Conservation (phyloP, 1,140 invertebrate genomes). For the Bombus impatiens region DNA sequence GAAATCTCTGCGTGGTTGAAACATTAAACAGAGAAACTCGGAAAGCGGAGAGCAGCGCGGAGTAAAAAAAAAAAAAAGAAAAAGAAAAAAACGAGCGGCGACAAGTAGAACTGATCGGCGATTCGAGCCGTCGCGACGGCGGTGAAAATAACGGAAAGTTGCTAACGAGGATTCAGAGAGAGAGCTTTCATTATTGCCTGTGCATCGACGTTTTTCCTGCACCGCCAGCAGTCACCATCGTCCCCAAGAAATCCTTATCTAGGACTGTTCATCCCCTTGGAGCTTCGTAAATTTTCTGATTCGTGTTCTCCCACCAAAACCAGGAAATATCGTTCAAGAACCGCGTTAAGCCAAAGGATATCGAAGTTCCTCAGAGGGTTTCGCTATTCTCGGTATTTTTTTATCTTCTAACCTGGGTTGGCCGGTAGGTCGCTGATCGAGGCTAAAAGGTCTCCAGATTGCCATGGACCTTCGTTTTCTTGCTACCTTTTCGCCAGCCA, state of each 20-base stretch:
- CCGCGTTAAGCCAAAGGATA: background rate
- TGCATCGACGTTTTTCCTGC: constrained; percentile 8
- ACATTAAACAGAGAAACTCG: background rate
- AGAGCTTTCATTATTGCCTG: constrained; percentile 33
- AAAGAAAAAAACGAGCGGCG: no score
- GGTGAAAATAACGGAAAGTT: constrained; percentile 30
- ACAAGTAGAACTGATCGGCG: background rate
- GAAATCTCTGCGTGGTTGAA: background rate
- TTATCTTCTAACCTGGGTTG: background rate
- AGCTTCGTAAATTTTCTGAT: constrained; percentile 63
- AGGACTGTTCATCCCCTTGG: constrained; percentile 42
- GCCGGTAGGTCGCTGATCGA: background rate
- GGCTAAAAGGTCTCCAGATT: constrained; percentile 24
- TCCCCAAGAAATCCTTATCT: constrained; percentile 23
- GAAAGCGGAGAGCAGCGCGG: background rate
- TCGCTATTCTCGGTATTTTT: background rate
- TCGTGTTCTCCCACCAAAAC: constrained; percentile 49
- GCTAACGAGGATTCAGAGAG: constrained; percentile 61
- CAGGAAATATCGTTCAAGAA: constrained; percentile 54
- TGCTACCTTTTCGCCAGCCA: background rate
- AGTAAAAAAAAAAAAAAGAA: no score
- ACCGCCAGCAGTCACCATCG: constrained; percentile 24
- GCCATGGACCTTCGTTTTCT: background rate
- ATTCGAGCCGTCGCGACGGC: background rate
- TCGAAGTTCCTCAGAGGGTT: background rate